Evolutionary conservation across 2,797 vertebrate species (phyloP), one percentile per base, ranked within the genome.

Genomic region (Myotis planiceps): DNA sequence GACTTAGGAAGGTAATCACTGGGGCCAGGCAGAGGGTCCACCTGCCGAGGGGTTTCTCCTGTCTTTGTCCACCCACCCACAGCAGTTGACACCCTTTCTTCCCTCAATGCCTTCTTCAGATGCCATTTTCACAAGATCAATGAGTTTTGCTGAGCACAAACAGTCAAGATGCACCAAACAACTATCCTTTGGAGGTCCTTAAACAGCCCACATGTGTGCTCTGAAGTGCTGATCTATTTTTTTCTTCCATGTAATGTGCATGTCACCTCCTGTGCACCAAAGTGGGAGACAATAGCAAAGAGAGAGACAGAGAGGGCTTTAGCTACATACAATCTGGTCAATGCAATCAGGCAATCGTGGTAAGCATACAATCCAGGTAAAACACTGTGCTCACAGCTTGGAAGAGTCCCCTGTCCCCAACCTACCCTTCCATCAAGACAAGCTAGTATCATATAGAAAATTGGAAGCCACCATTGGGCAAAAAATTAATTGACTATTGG

Each of bases 261-360:
- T 7, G 2, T 18, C 9, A 25, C 51, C 42, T 3, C 9, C 3
- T 0, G 3, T 32, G 9, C 10, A 8, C 7, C 21, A 12, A 13
- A 9, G 6, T 5, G 0, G 21, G 53, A 9, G 4, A 1, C 10
- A 12, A 25, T 6, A 7, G 14, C 19, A n/a, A 8, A 14, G 29
- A 10, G 14, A 25, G 3, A 8, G 19, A 27, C 7, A 32, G 47
- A 13, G 13, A 71, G 39, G 19, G 45, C 14, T 1, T 27, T 1
- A 23, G 29, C 4, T 14, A 13, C 9, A 1, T 4, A 5, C 2
- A 0, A 1, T 2, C 63, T 3, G 25, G 3, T 39, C 5, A 1
- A 0, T 1, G 3, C 23, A 14, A 4, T 8, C 14, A 4, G 49
- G 6, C 12, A 5, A 0, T 14, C 0, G 0, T 1, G 18, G 3